Evolutionary conservation across 2,888 invertebrate species (phyloP), one percentile per base, ranked within the genome.

Genomic region (Agrotis ipsilon): DNA sequence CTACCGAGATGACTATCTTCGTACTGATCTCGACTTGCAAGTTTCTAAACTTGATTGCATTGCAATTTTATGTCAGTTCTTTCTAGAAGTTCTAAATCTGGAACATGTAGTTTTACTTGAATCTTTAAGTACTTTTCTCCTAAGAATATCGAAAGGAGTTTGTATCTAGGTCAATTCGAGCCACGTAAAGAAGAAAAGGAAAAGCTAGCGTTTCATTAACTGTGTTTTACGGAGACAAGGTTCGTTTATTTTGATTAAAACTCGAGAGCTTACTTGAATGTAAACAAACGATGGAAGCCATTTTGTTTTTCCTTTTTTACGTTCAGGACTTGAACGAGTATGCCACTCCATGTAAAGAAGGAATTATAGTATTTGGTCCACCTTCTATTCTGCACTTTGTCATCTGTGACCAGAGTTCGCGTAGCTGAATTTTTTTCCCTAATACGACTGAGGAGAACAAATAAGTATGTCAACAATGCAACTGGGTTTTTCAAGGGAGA

Each of bases 1-100:
- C 83, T 61, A 46, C 57, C 46, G 11, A 62, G 75, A 67, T 72
- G n/a, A 19, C 72, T 67, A 57, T 71, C 59, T 71, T 55, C 16
- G 49, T 54, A 46, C 49, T 51, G 62, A 73, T 79, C 83, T 79
- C 74, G 68, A 66, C 27, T 57, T 60, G 57, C 60, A 54, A 69
- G 83, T 85, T 85, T 84, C 83, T 80, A 80, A 83, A 80, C 83
- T 68, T 77, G 73, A 82, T 85, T 75, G 66, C 61, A 72, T 72
- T 80, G 71, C 72, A 58, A 69, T 78, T 79, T 78, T 63, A 65
- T 68, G 24, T 67, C 16, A 55, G 48, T 45, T 68, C 61, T 57
- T 49, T 58, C 49, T 62, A 58, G 32, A 18, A 63, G 19, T 19
- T 74, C n/a, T 55, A 21, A 45, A 39, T 45, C 6, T 46, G 24